Evolutionary conservation across 2,113 vertebrate genomes (phyloP), one percentile per base, ranked within the genome.

Genomic region (Himantopus leucocephalus): DNA sequence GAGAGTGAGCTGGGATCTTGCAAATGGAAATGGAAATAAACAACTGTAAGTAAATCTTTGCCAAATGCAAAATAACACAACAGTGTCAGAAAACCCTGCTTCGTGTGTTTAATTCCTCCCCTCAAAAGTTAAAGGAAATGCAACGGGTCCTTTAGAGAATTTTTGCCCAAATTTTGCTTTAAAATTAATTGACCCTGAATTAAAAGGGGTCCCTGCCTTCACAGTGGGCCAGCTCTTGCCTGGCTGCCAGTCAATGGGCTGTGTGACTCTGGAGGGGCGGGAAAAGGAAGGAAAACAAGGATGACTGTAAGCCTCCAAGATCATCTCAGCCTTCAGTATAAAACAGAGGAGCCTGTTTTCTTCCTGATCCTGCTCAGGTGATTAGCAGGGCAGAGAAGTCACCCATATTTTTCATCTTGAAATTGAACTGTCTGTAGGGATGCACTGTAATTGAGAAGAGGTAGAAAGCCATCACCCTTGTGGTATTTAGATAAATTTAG

Each of bases 21-120:
- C n/a, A 90, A 86, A 94, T 60, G 62, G 41, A 56, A 92, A 60
- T 74, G 53, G 83, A 95, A 95, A 79, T 62, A 90, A 88, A 20
- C 37, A 60, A 77, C 47, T 26, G 6, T 23, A 91, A 62, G 43
- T 53, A 87, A 90, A 75, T 47, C 71, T 32, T 55, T 81, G 21
- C 27, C 56, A 93, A 92, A 83, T 43, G 74, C 15, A 90, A 92
- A 85, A 34, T n/a, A 68, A 64, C 12, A 41, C 12, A 87, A 39
- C 17, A 82, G 71, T 22, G 27, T 93, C 45, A 90, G 48, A 86
- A 95, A 91, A 48, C 20, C 17, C 22, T 80, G 14, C 29, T 50
- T 74, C 5, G 1, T 48, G 84, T 47, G 26, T 39, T 68, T 39
- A 52, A 63, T 86, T 92, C 12, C 20, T 59, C 34, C 14, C 6